Evolutionary conservation across 2,113 vertebrate species (phyloP), one percentile per base, ranked within the genome.

Genomic region (Mugil cephalus): DNA sequence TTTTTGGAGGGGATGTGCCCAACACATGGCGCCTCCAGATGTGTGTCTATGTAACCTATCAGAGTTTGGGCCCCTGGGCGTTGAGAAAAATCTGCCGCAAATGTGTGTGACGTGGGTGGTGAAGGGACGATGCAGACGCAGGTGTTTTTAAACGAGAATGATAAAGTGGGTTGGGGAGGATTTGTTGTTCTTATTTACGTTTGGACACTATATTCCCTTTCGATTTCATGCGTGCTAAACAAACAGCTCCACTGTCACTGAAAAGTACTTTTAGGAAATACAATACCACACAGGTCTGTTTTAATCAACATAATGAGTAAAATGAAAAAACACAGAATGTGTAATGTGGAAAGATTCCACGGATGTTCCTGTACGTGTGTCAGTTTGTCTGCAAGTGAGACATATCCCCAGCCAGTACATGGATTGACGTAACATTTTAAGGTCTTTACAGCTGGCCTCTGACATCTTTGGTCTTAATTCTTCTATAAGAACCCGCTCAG

Each of bases 11-110:
- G 85, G 69, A 56, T 73, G 65, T 80, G 62, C 74, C 77, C 66
- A 82, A 74, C 79, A 82, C 83, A 86, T 79, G 72, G 76, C 38
- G 58, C 52, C 70, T 79, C 76, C 84, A 85, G 82, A 85, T 87
- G 80, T 74, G 84, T 47, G 38, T 66, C 64, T 50, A 39, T 10
- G 8, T 86, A 86, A 83, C 69, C 35, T 62, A 78, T 80, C 69
- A 48, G 52, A 73, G 66, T 69, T 43, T 62, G 43, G 58, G 66
- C 66, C 77, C 77, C 50, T 18, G 24, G 55, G 77, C 54, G 55
- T 50, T 38, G 46, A 34, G 45, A 52, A 65, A 43, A 18, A 30
- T 30, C 24, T 30, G 65, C 54, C 34, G 47, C 10, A 13, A 51
- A 39, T 58, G 50, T 69, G 69, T 69, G 45, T 69, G 30, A 52